phyloP scores from a whole-genome alignment of 2,888 invertebrate species.

The Megastigmus dorsalis region DNA sequence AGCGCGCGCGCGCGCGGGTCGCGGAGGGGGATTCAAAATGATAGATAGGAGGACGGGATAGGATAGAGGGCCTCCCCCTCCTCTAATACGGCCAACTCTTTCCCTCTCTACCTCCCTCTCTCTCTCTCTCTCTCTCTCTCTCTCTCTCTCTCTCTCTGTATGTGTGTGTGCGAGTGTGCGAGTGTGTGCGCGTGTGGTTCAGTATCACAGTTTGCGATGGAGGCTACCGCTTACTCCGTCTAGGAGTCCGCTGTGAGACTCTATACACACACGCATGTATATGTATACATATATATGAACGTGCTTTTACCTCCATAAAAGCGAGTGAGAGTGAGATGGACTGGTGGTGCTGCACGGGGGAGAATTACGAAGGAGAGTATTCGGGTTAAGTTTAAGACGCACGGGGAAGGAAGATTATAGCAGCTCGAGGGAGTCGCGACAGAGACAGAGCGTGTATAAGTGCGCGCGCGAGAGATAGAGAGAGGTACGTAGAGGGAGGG shows the following conservation, averaged over 20 bases:
- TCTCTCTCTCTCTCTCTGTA: slow-evolving; percentile 8
- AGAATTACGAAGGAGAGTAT: no score
- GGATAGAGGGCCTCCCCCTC: slow-evolving; percentile 61
- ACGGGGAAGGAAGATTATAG: no score
- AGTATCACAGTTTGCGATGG: slow-evolving; percentile 70
- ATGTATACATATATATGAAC: no score
- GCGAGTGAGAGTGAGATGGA: no score
- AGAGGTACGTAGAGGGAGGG: slow-evolving; percentile 15
- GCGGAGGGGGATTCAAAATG: slow-evolving; percentile 72
- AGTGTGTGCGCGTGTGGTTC: no score
- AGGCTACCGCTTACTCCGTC: slow-evolving; percentile 59
- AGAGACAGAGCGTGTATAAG: no score
- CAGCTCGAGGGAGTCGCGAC: no score
- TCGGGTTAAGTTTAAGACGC: no score
- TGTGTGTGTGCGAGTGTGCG: no score
- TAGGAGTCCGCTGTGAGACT: slow-evolving; percentile 11
- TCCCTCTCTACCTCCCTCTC: not conserved
- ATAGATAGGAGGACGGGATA: slow-evolving; percentile 73
- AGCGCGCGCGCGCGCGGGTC: slow-evolving; percentile 33
- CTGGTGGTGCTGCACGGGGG: no score
- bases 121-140: not conserved
- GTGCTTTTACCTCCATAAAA: no score
- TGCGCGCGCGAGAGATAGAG: slow-evolving; percentile 8
- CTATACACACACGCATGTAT: not conserved
- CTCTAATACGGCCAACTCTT: not conserved